Evolutionary conservation across 2,113 vertebrate species (phyloP).

Genomic region (Sardina pilchardus): DNA sequence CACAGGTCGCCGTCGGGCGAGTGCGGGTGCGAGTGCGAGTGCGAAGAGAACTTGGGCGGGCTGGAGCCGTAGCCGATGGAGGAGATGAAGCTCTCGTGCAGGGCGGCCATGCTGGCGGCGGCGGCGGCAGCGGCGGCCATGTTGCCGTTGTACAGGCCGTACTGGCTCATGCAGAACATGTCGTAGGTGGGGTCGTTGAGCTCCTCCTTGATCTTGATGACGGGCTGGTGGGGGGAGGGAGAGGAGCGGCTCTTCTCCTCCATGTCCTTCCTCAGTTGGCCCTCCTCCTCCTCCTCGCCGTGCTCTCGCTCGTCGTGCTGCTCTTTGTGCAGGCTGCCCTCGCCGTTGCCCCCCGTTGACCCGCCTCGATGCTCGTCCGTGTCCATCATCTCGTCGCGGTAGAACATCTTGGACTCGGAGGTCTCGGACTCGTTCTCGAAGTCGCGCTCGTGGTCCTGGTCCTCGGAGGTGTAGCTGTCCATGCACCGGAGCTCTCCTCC

Average conservation of each 20-base stretch:
- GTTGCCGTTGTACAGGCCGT: slow-evolving; percentile 92
- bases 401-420: slow-evolving; percentile 91
- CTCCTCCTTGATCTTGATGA: slow-evolving; percentile 96
- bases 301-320: slow-evolving; percentile 45
- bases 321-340: slow-evolving; percentile 61
- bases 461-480: slow-evolving; percentile 96
- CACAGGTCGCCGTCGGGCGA: slow-evolving; percentile 94
- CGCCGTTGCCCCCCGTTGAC: slow-evolving; percentile 29
- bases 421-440: slow-evolving; percentile 97
- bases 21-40: slow-evolving; percentile 85
- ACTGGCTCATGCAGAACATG: slow-evolving; percentile 99
- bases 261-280: slow-evolving; percentile 73
- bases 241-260: slow-evolving; percentile 84
- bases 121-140: slow-evolving; percentile 83
- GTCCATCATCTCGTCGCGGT: slow-evolving; percentile 86
- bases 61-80: slow-evolving; percentile 93
- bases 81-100: slow-evolving; percentile 93
- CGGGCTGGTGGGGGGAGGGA: slow-evolving; percentile 80
- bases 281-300: slow-evolving; percentile 58
- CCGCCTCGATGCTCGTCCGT: slow-evolving; percentile 72
- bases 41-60: slow-evolving; percentile 91
- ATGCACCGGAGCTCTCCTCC: slow-evolving; percentile 85
- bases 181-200: slow-evolving; percentile 95
- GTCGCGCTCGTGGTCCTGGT: slow-evolving; percentile 95
- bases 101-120: slow-evolving; percentile 90